These are phyloP conservation scores for Merops nubicus DNA, from an alignment of 2,113 vertebrate species.

Conservation along the genomic window DNA sequence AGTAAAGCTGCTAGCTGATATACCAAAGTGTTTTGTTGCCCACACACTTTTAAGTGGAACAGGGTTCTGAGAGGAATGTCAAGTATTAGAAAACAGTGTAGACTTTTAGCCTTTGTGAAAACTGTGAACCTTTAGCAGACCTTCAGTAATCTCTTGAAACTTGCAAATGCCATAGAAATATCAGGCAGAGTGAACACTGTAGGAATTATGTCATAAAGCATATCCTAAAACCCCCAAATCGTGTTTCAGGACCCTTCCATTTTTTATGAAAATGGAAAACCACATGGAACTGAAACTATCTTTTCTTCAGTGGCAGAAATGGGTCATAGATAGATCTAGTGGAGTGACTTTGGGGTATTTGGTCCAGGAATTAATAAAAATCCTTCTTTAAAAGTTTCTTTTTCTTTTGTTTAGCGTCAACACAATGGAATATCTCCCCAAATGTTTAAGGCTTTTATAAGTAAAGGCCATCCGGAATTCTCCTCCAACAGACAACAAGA, in stretches of 20 bases:
- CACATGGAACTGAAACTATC: not conserved
- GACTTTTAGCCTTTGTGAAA: not conserved
- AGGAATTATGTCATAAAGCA: not conserved
- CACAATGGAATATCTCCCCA: conserved; percentile 89
- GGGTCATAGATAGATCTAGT: not conserved
- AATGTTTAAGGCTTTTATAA: conserved; percentile 94
- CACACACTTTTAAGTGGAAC: not conserved
- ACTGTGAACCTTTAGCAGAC: not conserved
- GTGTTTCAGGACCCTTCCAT: not conserved
- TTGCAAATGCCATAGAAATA: not conserved
- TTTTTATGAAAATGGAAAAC: not conserved
- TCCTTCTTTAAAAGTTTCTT: not conserved
- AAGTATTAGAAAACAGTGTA: not conserved
- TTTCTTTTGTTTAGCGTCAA: conserved; percentile 80
- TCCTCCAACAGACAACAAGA: conserved; percentile 96
- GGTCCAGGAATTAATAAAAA: not conserved
- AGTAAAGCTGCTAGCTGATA: not conserved
- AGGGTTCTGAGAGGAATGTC: not conserved
- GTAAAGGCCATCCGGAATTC: conserved; percentile 92
- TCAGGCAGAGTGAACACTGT: not conserved
- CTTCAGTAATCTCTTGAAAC: not conserved
- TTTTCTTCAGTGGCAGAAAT: not conserved
- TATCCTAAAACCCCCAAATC: fast-evolving
- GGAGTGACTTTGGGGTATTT: not conserved
- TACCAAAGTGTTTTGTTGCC: not conserved